These are phyloP conservation scores for Scaptomyza graminum DNA, from an alignment of 1,140 invertebrate species.

Conservation along the genomic window DNA sequence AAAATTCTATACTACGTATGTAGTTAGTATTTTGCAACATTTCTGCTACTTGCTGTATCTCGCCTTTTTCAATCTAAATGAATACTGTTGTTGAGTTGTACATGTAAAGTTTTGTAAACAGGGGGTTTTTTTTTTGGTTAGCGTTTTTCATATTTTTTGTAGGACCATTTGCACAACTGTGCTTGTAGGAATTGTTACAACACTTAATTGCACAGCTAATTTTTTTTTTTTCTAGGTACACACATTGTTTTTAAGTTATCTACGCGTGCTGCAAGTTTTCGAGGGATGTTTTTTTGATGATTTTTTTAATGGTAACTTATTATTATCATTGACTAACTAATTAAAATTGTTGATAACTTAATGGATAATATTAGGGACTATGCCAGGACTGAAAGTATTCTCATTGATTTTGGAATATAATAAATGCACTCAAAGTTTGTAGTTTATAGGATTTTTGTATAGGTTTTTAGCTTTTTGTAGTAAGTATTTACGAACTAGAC, in stretches of 20 bases:
- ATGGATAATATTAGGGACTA: not conserved
- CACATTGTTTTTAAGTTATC: slow-evolving; percentile 53
- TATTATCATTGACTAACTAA: slow-evolving; percentile 26
- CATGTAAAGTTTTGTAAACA: slow-evolving; percentile 11
- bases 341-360: slow-evolving; percentile 12
- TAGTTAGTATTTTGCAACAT: not conserved
- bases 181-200: slow-evolving; percentile 34
- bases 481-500: slow-evolving; percentile 13
- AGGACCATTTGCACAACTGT: not conserved
- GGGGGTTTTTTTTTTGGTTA: too few species aligned
- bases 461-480: slow-evolving; percentile 3
- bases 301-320: slow-evolving; percentile 11
- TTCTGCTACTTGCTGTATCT: not conserved
- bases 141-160: not conserved
- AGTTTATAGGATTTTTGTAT: not conserved
- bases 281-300: not conserved
- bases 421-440: slow-evolving; percentile 20
- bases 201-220: slow-evolving; percentile 39
- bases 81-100: slow-evolving; percentile 21
- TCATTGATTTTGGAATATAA: not conserved
- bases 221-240: slow-evolving; percentile 51
- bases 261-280: slow-evolving; percentile 58
- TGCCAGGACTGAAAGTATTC: slow-evolving; percentile 1
- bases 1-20: too few species aligned
- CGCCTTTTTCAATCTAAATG: not conserved